These are phyloP conservation scores for Cephonodes hylas DNA, from an alignment of 2,888 invertebrate species.

Conservation along the genomic window DNA sequence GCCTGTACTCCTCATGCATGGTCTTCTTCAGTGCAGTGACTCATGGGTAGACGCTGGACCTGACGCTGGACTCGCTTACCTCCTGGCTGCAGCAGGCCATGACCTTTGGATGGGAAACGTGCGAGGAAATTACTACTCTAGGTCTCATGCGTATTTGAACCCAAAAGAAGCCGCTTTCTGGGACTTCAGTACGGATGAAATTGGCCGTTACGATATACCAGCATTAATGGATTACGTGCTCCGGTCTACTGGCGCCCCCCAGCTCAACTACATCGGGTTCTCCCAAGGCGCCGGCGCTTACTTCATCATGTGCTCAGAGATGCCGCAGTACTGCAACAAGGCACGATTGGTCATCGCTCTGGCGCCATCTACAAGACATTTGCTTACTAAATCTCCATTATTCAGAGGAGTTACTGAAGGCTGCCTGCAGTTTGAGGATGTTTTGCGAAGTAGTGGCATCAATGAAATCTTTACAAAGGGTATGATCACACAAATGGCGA, in stretches of 20 bases:
- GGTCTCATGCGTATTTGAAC: constrained; percentile 65
- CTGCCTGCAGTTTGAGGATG: constrained; percentile 31
- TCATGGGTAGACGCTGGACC: constrained; percentile 61
- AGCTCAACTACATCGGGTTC: constrained; percentile 83
- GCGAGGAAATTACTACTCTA: constrained; percentile 57
- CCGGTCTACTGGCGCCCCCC: constrained; percentile 38
- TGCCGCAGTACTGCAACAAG: constrained; percentile 84
- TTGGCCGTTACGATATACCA: constrained; percentile 88
- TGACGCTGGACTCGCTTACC: constrained; percentile 37
- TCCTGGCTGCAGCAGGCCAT: constrained; percentile 35
- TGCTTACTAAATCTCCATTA: constrained; percentile 55
- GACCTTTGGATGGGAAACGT: constrained; percentile 35
- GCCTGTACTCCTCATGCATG: constrained; percentile 63
- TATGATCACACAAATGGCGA: constrained; percentile 44
- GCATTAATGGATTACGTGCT: constrained; percentile 70
- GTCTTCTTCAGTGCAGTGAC: constrained; percentile 56
- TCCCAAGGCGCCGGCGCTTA: constrained; percentile 86
- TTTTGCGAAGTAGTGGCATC: constrained; percentile 34
- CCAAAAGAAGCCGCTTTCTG: constrained; percentile 72
- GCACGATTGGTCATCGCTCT: constrained; percentile 81
- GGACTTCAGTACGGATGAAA: constrained; percentile 88
- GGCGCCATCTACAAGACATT: constrained; percentile 82
- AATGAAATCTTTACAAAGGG: constrained; percentile 54
- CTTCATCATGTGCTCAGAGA: constrained; percentile 83
- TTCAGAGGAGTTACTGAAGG: constrained; percentile 32